Conservation (phyloP, 1,140 invertebrate genomes). For the Euura lappo region DNA sequence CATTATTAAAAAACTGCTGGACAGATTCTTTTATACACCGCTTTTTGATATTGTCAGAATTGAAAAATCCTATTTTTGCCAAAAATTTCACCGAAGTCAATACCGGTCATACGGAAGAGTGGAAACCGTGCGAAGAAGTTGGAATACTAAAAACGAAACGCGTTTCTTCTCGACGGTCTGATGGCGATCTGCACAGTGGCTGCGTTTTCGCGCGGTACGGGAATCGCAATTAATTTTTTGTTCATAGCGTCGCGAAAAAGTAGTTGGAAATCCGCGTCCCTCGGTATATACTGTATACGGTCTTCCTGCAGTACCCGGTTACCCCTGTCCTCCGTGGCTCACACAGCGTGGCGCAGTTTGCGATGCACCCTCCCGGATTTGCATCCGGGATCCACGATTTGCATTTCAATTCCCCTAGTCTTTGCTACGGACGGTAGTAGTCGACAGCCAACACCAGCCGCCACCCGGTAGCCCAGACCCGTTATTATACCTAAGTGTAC, state of each 20-base stretch:
- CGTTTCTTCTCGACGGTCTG: too few species aligned
- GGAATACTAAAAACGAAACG: too few species aligned
- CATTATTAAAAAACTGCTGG: too few species aligned
- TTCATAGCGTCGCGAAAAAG: background rate
- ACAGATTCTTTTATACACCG: too few species aligned
- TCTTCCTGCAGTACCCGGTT: background rate
- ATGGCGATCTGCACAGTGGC: too few species aligned
- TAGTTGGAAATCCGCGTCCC: background rate
- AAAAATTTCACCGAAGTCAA: too few species aligned
- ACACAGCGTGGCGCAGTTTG: background rate
- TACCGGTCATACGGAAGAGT: too few species aligned
- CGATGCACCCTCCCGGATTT: conserved; percentile 1
- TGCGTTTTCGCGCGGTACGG: background rate
- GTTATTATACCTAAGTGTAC: background rate
- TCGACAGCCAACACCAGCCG: conserved; percentile 1
- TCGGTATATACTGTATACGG: background rate
- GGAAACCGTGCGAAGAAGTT: too few species aligned
- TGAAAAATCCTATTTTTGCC: too few species aligned
- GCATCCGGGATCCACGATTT: conserved; percentile 2
- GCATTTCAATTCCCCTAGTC: conserved; percentile 4
- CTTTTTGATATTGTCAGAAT: too few species aligned
- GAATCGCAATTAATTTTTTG: conserved; percentile 2
- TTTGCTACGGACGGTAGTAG: background rate
- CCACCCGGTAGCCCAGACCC: background rate
- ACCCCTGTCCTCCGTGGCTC: too few species aligned